Base-by-base conservation (phyloP, 2,113 vertebrate genomes). In the Odontesthes bonariensis region DNA sequence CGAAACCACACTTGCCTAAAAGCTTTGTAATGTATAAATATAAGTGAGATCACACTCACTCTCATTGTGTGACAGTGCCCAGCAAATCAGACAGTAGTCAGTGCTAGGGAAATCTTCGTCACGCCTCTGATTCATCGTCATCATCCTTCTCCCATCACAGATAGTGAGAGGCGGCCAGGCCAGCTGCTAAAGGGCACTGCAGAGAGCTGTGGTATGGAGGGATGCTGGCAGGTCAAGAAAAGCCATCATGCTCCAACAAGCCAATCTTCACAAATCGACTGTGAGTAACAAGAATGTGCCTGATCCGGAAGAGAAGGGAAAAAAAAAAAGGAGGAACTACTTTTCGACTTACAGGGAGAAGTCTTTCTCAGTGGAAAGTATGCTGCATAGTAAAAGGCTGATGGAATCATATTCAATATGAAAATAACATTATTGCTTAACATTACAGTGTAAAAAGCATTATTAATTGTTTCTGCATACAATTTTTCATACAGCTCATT, bases 111-210 rank as follows among this genome's bases (percentile, higher is more conserved):
- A 79, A 88, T 87, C 79, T 87, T 86, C 61, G 81, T 88, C 86
- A 87, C 80, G 56, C n/a, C 73, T 69, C 85, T 88, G 90, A 91
- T 84, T 92, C 89, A 91, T 87, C 66, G 17, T 79, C 83, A 59
- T 76, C 85, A 64, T 81, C 82, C 68, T 44, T 59, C 55, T 77
- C 54, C 86, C 73, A 83, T 81, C 77, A 84, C 31, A 69, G 72
- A 64, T 60, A 58, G 71, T 76, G 80, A 77, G 77, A 86, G 75
- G 74, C 51, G 33, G 75, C 59, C 16, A 55, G 76, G 53, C 72
- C 79, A 64, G 83, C 84, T 81, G 86, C 81, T 73, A 46, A 59
- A 70, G 77, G 87, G 73, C 66, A 59, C 65, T 57, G 80, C 59
- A 67, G 57, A 79, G 63, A 72, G 84, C 75, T 52, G 67, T 59